A percentile compares a stretch with the other conserved stretches of the same genome.
phyloP scores from a whole-genome alignment of 2,113 vertebrate genomes.

The Condylura cristata region DNA sequence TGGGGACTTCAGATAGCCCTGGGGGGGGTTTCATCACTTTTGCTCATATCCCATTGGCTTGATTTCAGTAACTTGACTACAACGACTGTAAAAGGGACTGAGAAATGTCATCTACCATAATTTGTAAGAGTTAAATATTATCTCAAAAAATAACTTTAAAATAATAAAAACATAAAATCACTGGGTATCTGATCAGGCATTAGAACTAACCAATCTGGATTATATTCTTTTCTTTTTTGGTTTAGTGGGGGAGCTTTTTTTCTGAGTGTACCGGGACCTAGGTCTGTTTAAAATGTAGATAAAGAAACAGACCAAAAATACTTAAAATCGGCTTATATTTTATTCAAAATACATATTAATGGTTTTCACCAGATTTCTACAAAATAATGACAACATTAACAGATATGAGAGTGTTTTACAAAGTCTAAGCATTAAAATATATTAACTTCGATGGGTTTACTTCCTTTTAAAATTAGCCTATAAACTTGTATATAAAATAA shows the following conservation, averaged over 20 bases:
- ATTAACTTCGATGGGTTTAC: constrained; percentile 39
- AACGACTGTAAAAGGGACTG: not conserved
- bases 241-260: not conserved
- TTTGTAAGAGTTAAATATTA: not conserved
- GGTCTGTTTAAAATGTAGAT: constrained; percentile 36
- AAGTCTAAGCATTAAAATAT: constrained; percentile 56
- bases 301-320: constrained; percentile 26
- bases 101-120: not conserved
- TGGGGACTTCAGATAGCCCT: not conserved
- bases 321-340: constrained; percentile 40
- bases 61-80: not conserved
- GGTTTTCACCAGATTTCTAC: constrained; percentile 32
- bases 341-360: constrained; percentile 44
- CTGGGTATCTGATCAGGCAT: not conserved
- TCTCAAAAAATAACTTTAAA: not conserved
- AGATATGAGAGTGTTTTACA: constrained; percentile 29
- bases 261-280: not conserved
- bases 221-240: not conserved
- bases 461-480: constrained; percentile 70
- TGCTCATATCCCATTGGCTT: not conserved
- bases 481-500: constrained; percentile 60
- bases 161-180: not conserved
- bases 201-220: not conserved
- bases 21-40: not conserved
- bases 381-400: constrained; percentile 49